These are phyloP conservation scores for Apeltes quadracus DNA, from an alignment of 2,113 vertebrate genomes.

Conservation along the genomic window DNA sequence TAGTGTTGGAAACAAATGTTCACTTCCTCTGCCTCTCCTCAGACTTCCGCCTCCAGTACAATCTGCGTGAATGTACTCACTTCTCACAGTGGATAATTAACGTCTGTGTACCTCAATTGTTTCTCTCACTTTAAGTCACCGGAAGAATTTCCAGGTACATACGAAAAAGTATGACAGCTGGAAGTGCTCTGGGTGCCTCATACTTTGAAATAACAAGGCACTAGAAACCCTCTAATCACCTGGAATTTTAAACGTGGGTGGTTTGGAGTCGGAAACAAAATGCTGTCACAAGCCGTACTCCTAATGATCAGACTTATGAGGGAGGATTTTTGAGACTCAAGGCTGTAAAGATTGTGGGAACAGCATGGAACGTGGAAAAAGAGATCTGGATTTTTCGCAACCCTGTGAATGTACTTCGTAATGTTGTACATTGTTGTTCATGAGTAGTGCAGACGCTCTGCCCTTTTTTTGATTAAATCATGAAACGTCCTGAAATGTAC, in stretches of 20 bases:
- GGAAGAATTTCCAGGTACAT: slow-evolving; percentile 25
- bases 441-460: not conserved
- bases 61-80: slow-evolving; percentile 1
- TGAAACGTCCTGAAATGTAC: not conserved
- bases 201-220: slow-evolving; percentile 61
- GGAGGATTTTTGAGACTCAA: slow-evolving; percentile 16
- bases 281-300: slow-evolving; percentile 19
- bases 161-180: slow-evolving; percentile 59
- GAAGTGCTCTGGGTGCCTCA: slow-evolving; percentile 40
- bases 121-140: slow-evolving; percentile 21
- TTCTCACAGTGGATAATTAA: slow-evolving; percentile 7
- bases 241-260: slow-evolving; percentile 48
- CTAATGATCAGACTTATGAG: slow-evolving; percentile 8
- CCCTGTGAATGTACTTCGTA: not conserved
- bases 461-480: not conserved
- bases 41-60: slow-evolving; percentile 9
- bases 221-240: slow-evolving; percentile 65
- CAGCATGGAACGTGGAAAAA: not conserved
- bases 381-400: not conserved
- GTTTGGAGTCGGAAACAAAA: slow-evolving; percentile 45
- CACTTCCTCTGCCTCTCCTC: slow-evolving; percentile 1
- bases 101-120: not conserved
- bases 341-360: slow-evolving; percentile 20
- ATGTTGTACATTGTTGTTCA: not conserved
- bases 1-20: slow-evolving; percentile 35